Evolutionary conservation across 1,140 invertebrate species (phyloP), one percentile per base, ranked within the genome.

Genomic region (Andrena cerasifolii): DNA sequence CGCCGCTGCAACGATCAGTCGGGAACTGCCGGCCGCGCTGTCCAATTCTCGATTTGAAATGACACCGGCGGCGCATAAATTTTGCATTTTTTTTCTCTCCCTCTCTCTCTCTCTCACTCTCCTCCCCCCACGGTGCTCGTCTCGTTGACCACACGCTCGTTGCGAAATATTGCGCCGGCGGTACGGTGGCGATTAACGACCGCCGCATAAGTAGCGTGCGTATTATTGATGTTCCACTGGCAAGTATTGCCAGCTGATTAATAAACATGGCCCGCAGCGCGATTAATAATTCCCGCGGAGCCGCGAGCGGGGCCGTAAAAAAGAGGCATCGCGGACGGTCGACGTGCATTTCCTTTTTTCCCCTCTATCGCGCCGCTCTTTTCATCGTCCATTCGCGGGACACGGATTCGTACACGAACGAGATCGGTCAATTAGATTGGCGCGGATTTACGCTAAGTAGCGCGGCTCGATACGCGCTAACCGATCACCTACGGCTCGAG

Each of bases 11-110:
- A 26, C 43, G 28, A 36, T n/a, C 61, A 21, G 18, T 36, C 58
- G 4, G 67, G 47, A 61, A 51, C 24, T 51, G 31, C 43, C 36
- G 53, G 24, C 5, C 14, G 24, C 31, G 40, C 10, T 40, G 65
- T 65, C 54, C 78, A 68, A 76, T 83, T 83, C 63, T 62, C 58
- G 73, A 62, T 72, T 62, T 24, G 54, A 63, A 63, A 70, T 47
- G 49, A 36, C 63, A 28, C 75, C 0, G 12, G 12, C 12, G 18
- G n/a, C 47, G 73, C 73, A 45, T 63, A 66, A 61, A 84, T 77
- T 71, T 70, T 36, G 14, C 49, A 53, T 72, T 71, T 28, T 59
- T 79, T 58, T 79, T 54, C 51, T 26, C 16, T 40, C 3, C 43
- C 49, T 21, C 8, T 28, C n/a, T n/a, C n/a, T n/a, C n/a, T n/a